These are phyloP conservation scores for Entosphenus tridentatus DNA, from an alignment of 2,113 vertebrate species.

Conservation along the genomic window DNA sequence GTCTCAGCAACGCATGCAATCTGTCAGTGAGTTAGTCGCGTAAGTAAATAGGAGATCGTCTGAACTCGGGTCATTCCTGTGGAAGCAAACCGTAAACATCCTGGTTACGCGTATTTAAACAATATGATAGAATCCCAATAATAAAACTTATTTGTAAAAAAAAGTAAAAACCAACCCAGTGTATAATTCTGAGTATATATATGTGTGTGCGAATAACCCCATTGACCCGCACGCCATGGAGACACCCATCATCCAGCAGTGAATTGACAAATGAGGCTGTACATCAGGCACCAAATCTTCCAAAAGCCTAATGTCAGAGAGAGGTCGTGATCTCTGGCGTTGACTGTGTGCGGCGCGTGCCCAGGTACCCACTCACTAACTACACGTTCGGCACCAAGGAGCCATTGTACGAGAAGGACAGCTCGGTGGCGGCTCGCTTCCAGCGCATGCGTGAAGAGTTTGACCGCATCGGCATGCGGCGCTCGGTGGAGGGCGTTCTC, in stretches of 20 bases:
- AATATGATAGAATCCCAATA: no score
- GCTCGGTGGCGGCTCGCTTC: slow-evolving; percentile 2
- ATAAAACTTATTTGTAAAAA: no score
- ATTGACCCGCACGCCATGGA: background rate
- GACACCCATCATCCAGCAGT: background rate
- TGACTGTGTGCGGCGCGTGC: background rate
- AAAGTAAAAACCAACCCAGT: no score
- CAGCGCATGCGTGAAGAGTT: slow-evolving; percentile 4
- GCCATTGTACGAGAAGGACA: background rate
- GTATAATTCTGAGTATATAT: background rate
- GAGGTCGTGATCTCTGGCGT: background rate
- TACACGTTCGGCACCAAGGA: slow-evolving; percentile 6
- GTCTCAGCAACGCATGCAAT: no score
- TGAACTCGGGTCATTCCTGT: no score
- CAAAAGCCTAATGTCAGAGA: background rate
- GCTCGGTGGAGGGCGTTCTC: background rate
- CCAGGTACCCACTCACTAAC: slow-evolving; percentile 5
- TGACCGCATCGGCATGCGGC: slow-evolving; percentile 4
- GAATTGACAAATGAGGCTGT: background rate
- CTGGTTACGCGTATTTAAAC: no score
- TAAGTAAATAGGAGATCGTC: no score
- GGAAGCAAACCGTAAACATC: no score
- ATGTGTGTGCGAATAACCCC: background rate
- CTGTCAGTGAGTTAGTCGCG: no score
- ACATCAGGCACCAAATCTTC: background rate